These are phyloP conservation scores for Drosophila sucinea DNA, from an alignment of 1,140 invertebrate species.

Conservation along the genomic window DNA sequence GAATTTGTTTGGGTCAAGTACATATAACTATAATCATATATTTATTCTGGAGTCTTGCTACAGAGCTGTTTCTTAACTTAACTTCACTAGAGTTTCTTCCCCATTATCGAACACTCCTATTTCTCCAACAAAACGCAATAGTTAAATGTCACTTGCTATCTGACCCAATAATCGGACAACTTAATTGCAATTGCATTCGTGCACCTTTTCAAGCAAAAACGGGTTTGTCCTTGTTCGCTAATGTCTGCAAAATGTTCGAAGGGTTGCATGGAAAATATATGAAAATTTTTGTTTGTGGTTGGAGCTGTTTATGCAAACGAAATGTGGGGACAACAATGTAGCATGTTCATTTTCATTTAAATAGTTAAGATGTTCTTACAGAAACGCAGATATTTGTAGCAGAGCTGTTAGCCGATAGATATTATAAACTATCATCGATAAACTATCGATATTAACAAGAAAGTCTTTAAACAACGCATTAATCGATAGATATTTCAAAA, in stretches of 20 bases:
- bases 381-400: too few species aligned
- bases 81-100: background rate
- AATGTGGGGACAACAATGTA: background rate
- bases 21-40: background rate
- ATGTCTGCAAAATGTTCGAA: background rate
- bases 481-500: too few species aligned
- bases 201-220: slow-evolving; percentile 18
- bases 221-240: background rate
- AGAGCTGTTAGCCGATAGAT: too few species aligned
- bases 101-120: background rate
- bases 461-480: too few species aligned
- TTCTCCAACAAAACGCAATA: slow-evolving; percentile 30
- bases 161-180: slow-evolving; percentile 58
- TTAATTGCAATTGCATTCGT: slow-evolving; percentile 64
- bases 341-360: too few species aligned
- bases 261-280: background rate
- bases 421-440: too few species aligned
- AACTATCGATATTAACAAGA: too few species aligned
- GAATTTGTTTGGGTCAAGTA: background rate
- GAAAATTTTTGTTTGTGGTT: background rate
- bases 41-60: background rate
- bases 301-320: background rate
- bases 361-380: too few species aligned
- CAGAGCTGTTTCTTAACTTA: background rate
- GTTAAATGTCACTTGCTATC: slow-evolving; percentile 44